Evolutionary conservation across 2,797 vertebrate genomes (phyloP).

Genomic region (Meriones psammophilus): DNA sequence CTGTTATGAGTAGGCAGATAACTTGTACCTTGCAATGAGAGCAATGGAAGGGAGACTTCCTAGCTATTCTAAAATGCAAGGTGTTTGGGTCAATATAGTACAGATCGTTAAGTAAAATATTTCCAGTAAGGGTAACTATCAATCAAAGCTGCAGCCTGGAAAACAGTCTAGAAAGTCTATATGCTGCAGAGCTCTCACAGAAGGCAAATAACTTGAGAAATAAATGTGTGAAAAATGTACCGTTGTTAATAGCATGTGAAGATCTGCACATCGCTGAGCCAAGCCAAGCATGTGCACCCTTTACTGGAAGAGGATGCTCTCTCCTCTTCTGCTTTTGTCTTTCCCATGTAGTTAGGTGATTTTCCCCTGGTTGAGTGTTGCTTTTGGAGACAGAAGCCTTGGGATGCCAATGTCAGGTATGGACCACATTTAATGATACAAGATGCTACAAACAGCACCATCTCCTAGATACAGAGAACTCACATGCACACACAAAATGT

Average conservation of each 20-base stretch:
- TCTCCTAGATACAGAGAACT: background rate
- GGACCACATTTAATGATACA: background rate
- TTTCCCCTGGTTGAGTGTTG: background rate
- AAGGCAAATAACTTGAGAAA: slow-evolving; percentile 1
- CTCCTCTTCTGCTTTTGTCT: background rate
- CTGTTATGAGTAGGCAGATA: background rate
- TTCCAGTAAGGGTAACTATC: slow-evolving; percentile 47
- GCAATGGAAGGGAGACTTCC: background rate
- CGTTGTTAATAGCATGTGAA: background rate
- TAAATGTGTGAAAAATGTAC: background rate
- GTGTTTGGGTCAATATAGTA: slow-evolving; percentile 22
- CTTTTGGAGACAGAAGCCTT: background rate
- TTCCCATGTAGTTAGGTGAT: slow-evolving; percentile 22
- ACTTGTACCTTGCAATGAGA: slow-evolving; percentile 1
- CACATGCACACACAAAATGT: background rate
- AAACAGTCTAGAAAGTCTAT: slow-evolving; percentile 23
- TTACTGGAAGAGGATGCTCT: background rate
- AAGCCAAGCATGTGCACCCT: background rate
- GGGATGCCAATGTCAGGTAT: background rate
- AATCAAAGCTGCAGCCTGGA: background rate
- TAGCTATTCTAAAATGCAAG: slow-evolving; percentile 53
- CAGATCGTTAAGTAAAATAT: slow-evolving; percentile 50
- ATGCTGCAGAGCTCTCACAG: background rate
- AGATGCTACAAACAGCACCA: background rate
- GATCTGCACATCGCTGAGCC: background rate